Conservation (phyloP, 1,140 invertebrate genomes). For the Medauroidea extradentata region DNA sequence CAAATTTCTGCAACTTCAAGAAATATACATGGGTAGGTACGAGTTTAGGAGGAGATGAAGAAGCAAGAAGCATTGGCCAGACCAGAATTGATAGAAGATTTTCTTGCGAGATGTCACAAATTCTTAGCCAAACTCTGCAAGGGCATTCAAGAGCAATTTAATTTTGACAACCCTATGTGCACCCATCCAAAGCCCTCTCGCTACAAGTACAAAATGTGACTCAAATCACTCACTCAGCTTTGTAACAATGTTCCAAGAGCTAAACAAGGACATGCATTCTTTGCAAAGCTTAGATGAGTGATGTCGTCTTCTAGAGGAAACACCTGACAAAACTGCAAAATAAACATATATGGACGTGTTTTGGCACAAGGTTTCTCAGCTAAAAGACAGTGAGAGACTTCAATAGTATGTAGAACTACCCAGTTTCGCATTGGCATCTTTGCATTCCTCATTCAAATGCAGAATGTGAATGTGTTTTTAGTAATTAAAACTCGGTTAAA, state of each 20-base stretch:
- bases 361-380: constrained; percentile 14
- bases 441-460: constrained; percentile 14
- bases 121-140: too few relatives aligned
- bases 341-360: constrained; percentile 12
- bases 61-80: too few relatives aligned
- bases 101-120: too few relatives aligned
- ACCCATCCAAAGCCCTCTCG: too few relatives aligned
- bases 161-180: too few relatives aligned
- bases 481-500: constrained; percentile 5
- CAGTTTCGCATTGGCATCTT: constrained; percentile 10
- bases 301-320: constrained; percentile 14
- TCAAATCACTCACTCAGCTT: constrained; percentile 13
- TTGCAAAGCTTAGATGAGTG: constrained; percentile 10
- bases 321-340: constrained; percentile 7
- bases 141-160: too few relatives aligned
- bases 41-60: too few relatives aligned
- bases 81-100: too few relatives aligned
- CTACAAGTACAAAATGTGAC: not conserved
- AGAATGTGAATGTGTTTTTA: constrained; percentile 11
- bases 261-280: constrained; percentile 8
- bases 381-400: constrained; percentile 7
- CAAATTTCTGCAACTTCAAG: too few relatives aligned
- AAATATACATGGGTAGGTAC: too few relatives aligned
- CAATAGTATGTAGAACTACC: constrained; percentile 9
- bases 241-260: constrained; percentile 8